phyloP scores from a whole-genome alignment of 2,888 invertebrate species.

The Deilephila porcellus region DNA sequence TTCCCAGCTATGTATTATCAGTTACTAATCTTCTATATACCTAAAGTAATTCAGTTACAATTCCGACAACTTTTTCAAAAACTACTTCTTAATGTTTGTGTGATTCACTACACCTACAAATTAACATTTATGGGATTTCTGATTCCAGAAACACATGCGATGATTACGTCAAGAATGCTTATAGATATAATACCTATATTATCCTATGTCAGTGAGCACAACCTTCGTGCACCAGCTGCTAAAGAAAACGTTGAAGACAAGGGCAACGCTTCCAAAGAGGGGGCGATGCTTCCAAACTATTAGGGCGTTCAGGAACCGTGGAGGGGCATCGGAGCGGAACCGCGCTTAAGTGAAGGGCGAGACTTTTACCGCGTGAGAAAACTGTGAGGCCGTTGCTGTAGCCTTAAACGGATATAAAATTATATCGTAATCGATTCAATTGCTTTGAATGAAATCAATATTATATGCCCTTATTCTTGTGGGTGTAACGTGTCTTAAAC shows the following conservation, averaged over 20 bases:
- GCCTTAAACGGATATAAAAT: background rate
- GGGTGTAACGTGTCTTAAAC: background rate
- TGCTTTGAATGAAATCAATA: background rate
- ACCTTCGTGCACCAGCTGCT: constrained; percentile 27
- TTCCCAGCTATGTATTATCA: no score
- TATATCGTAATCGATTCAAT: background rate
- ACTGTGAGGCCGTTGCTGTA: background rate
- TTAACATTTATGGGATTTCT: no score
- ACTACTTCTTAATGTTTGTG: no score
- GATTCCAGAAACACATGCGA: no score
- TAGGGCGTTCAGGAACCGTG: constrained; percentile 72
- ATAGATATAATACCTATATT: background rate
- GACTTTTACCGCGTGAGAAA: constrained; percentile 29
- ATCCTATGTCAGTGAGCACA: background rate
- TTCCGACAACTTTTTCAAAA: no score
- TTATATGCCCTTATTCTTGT: background rate
- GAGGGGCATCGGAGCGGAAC: constrained; percentile 66
- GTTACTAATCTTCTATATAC: no score
- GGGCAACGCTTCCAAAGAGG: constrained; percentile 31
- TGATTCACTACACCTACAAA: no score
- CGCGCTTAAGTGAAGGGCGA: constrained; percentile 32
- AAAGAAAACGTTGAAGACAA: constrained; percentile 22
- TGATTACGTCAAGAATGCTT: background rate
- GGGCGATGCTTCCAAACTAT: constrained; percentile 47
- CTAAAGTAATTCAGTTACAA: no score